Evolutionary conservation across 2,113 vertebrate genomes (phyloP), one percentile per base, ranked within the genome.

Genomic region (Nicator chloris): DNA sequence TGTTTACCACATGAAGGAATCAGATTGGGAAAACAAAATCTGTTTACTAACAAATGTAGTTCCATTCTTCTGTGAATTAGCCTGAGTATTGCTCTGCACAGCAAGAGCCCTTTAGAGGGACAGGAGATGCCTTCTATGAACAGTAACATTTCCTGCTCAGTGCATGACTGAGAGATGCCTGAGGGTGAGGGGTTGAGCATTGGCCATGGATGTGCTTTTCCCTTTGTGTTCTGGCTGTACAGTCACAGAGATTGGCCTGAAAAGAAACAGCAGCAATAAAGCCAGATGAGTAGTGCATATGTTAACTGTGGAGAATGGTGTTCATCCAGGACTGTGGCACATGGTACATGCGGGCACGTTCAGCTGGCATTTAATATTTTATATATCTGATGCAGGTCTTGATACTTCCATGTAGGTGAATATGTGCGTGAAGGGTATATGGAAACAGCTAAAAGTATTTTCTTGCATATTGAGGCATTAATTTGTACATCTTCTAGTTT

Each of bases 391-490:
- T 81, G 30, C 11, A 51, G 10, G 27, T 39, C 27, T 78, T 63
- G 18, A n/a, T 28, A 6, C 5, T 21, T 4, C 1, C 0, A 1
- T 68, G 40, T 26, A 21, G 26, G 18, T 73, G 11, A 64, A 12
- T 1, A 2, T 31, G 5, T 40, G 18, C 1, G 0, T 24, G 40
- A 42, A 51, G 39, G 26, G 27, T 69, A 0, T 26, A 31, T 19
- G n/a, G 73, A 78, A 87, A 19, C 28, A 78, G 31, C 30, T 73
- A 21, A 33, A 75, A 57, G 31, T 39, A 18, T 65, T 61, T 73
- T 31, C 53, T 77, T 72, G 33, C 22, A 18, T 42, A 3, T 56
- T 84, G 54, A 80, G 26, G 21, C 14, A 23, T 80, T 40, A 42
- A 35, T 10, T 71, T 63, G 19, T 20, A 26, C 30, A 30, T 63